phyloP scores from a whole-genome alignment of 2,113 vertebrate species.

The Pyxicephalus adspersus region DNA sequence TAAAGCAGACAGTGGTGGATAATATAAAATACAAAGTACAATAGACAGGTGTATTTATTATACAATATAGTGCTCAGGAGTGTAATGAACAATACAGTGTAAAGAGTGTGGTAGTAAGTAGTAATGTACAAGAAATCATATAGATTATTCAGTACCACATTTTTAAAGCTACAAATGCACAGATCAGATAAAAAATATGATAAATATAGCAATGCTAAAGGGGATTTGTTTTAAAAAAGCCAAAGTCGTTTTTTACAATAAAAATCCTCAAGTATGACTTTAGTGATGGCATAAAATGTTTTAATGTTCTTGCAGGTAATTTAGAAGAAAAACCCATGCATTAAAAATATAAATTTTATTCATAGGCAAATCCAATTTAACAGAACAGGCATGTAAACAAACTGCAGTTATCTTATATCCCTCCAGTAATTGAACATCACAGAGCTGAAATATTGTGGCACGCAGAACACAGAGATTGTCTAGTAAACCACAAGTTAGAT shows the following conservation, averaged over 20 bases:
- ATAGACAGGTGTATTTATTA: too few species aligned
- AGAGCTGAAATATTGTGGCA: slow-evolving; percentile 6
- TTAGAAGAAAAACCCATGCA: slow-evolving; percentile 4
- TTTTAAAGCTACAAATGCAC: too few species aligned
- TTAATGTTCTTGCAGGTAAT: slow-evolving; percentile 2
- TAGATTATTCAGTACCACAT: too few species aligned
- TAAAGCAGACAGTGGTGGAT: too few species aligned
- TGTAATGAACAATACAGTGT: too few species aligned
- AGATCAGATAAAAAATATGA: too few species aligned
- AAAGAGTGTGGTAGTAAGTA: too few species aligned
- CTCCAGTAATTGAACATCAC: slow-evolving; percentile 35
- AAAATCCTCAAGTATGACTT: slow-evolving; percentile 16
- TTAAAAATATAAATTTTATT: slow-evolving; percentile 31
- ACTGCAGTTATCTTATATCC: slow-evolving; percentile 20
- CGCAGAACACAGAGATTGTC: slow-evolving; percentile 17
- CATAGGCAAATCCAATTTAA: slow-evolving; percentile 46
- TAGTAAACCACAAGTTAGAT: slow-evolving; percentile 13
- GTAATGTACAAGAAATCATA: neutral
- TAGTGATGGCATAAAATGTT: neutral
- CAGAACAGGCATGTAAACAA: slow-evolving; percentile 31
- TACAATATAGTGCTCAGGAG: too few species aligned
- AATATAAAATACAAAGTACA: too few species aligned
- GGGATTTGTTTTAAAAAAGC: neutral
- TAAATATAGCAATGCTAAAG: too few species aligned
- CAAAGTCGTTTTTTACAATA: neutral